Evolutionary conservation across 1,140 invertebrate species (phyloP).

Genomic region (Apis dorsata): DNA sequence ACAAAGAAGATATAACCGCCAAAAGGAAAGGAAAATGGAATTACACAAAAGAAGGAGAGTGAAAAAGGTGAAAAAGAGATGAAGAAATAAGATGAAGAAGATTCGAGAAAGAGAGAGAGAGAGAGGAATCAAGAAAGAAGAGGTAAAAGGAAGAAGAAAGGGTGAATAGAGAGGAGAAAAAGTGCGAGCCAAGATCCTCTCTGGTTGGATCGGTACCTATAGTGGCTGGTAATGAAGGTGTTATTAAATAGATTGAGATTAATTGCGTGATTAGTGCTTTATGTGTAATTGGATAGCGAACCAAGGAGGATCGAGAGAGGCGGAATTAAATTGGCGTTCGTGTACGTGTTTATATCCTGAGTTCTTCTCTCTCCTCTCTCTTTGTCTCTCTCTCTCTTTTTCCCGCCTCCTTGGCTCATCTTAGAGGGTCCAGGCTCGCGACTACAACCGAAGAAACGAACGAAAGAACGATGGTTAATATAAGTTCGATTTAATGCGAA

Average conservation of each 20-base stretch:
- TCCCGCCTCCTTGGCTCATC: background rate
- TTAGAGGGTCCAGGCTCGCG: background rate
- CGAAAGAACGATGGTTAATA: background rate
- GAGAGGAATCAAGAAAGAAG: slow-evolving; percentile 10
- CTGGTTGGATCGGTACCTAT: slow-evolving; percentile 61
- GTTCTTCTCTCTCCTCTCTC: slow-evolving; percentile 7
- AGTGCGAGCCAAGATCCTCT: slow-evolving; percentile 43
- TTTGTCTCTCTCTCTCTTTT: background rate
- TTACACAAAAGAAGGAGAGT: too few relatives aligned
- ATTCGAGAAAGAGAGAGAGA: background rate
- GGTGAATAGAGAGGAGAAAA: slow-evolving; percentile 8
- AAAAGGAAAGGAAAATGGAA: too few relatives aligned
- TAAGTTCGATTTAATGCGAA: background rate
- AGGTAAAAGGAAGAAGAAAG: slow-evolving; percentile 24
- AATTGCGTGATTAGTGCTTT: slow-evolving; percentile 76
- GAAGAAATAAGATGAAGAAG: background rate
- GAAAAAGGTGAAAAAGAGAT: too few relatives aligned
- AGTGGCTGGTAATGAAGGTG: slow-evolving; percentile 75
- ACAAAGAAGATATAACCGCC: too few relatives aligned
- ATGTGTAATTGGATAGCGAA: slow-evolving; percentile 74
- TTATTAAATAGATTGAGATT: slow-evolving; percentile 79
- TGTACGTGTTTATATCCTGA: slow-evolving; percentile 64
- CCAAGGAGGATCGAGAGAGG: slow-evolving; percentile 56
- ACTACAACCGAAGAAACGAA: background rate
- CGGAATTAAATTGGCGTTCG: slow-evolving; percentile 66